phyloP scores from a whole-genome alignment of 2,797 vertebrate genomes.

The Tenualosa thibaudeaui region DNA sequence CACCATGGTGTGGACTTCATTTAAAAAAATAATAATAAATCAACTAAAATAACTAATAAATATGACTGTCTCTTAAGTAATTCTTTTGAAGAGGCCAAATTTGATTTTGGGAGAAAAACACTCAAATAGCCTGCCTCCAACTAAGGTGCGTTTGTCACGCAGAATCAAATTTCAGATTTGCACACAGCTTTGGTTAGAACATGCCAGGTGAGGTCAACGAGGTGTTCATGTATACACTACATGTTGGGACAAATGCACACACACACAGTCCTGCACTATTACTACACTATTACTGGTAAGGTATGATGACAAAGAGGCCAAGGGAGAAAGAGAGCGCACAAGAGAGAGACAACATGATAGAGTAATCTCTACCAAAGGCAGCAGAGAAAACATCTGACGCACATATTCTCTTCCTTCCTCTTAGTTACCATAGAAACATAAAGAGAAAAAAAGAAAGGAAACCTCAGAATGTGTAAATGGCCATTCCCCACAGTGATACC shows the following conservation, averaged over 20 bases:
- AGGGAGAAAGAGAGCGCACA: background rate
- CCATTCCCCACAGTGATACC: background rate
- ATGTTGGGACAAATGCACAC: background rate
- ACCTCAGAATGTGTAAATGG: slow-evolving; percentile 22
- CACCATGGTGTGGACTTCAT: no score
- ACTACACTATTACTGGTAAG: background rate
- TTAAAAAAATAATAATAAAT: no score
- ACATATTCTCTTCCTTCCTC: slow-evolving; percentile 53
- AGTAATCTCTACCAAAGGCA: slow-evolving; percentile 40
- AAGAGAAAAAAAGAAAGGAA: slow-evolving; percentile 10
- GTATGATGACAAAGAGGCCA: background rate
- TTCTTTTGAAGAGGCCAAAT: background rate
- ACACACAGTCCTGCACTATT: background rate
- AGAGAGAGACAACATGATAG: slow-evolving; percentile 14
- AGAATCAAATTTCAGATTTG: background rate
- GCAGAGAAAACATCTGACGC: slow-evolving; percentile 48
- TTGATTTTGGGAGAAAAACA: background rate
- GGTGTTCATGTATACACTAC: background rate
- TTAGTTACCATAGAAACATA: slow-evolving; percentile 42
- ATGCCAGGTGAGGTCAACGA: background rate
- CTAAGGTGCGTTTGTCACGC: background rate
- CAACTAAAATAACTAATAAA: no score
- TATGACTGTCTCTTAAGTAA: background rate
- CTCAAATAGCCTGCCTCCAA: background rate
- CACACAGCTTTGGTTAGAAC: background rate